A percentile compares a stretch with the other conserved stretches of the same genome.
Evolutionary conservation across 2,797 vertebrate species (phyloP).

Genomic region (Rhabdophis nuchalis): DNA sequence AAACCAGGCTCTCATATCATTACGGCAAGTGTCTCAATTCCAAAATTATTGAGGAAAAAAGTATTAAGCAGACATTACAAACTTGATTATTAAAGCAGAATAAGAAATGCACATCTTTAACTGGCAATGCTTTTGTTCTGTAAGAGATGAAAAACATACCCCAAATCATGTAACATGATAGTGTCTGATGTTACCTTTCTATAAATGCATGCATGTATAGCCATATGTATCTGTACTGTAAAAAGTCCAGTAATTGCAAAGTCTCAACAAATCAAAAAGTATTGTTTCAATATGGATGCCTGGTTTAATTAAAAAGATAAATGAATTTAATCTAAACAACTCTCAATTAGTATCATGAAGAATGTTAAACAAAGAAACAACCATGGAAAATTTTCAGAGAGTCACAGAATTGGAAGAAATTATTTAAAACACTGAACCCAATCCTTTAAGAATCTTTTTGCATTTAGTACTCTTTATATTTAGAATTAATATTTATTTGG

Average conservation of each 20-base stretch:
- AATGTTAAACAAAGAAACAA: neutral
- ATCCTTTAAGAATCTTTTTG: neutral
- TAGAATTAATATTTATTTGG: neutral
- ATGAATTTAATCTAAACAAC: neutral
- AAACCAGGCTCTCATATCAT: conserved; percentile 10
- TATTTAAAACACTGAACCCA: neutral
- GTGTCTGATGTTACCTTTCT: neutral
- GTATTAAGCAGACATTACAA: conserved; percentile 28
- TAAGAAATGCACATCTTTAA: conserved; percentile 5
- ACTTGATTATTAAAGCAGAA: conserved; percentile 39
- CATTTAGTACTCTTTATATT: neutral
- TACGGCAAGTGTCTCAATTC: conserved; percentile 12
- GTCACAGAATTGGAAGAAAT: neutral
- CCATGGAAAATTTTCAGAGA: neutral
- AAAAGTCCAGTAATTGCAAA: neutral
- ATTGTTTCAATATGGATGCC: neutral
- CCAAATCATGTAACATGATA: neutral
- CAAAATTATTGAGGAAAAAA: conserved; percentile 23
- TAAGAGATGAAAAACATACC: neutral
- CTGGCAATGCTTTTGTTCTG: neutral
- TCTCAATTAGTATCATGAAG: neutral
- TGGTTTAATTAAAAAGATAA: neutral
- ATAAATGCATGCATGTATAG: neutral
- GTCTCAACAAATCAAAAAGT: neutral
- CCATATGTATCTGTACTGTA: neutral